These are phyloP conservation scores for Orchesella flavescens DNA, from an alignment of 2,888 invertebrate genomes.

Conservation along the genomic window DNA sequence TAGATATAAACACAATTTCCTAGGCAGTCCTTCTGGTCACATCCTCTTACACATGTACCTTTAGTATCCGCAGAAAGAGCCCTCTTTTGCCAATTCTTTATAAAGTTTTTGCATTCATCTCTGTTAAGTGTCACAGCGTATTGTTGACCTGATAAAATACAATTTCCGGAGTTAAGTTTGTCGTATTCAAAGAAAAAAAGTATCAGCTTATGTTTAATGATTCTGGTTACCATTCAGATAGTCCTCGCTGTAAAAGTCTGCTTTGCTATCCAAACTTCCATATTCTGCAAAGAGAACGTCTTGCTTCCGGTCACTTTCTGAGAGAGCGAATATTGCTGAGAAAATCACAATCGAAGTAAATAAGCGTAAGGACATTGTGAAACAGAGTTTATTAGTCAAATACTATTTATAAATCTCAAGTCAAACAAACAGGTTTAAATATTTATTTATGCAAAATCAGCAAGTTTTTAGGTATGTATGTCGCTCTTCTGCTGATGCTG, in stretches of 20 bases:
- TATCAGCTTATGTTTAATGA: too few species aligned
- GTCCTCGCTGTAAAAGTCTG: constrained; percentile 67
- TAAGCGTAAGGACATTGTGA: constrained; percentile 1
- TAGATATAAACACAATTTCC: constrained; percentile 57
- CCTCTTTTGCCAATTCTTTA: constrained; percentile 62
- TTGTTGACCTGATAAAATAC: not conserved
- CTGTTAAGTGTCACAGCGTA: not conserved
- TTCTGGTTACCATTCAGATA: constrained; percentile 68
- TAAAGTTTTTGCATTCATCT: constrained; percentile 65
- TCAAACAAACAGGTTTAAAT: too few species aligned
- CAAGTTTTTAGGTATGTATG: too few species aligned
- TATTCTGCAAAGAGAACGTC: constrained; percentile 65
- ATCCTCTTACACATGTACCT: constrained; percentile 59
- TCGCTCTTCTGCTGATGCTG: not conserved
- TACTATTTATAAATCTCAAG: not conserved
- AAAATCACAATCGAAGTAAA: not conserved
- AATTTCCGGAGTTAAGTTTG: too few species aligned
- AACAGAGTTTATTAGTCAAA: not conserved
- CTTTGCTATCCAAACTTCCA: constrained; percentile 58
- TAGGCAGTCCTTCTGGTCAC: constrained; percentile 61
- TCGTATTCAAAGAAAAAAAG: too few species aligned
- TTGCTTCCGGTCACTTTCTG: constrained; percentile 35
- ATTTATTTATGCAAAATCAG: too few species aligned
- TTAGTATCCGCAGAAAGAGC: constrained; percentile 61
- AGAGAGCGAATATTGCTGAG: not conserved